Percentiles rank a stretch among this genome's conserved stretches.
These are phyloP conservation scores for Hofmannophila pseudospretella DNA, from an alignment of 2,888 invertebrate species.

Conservation along the genomic window DNA sequence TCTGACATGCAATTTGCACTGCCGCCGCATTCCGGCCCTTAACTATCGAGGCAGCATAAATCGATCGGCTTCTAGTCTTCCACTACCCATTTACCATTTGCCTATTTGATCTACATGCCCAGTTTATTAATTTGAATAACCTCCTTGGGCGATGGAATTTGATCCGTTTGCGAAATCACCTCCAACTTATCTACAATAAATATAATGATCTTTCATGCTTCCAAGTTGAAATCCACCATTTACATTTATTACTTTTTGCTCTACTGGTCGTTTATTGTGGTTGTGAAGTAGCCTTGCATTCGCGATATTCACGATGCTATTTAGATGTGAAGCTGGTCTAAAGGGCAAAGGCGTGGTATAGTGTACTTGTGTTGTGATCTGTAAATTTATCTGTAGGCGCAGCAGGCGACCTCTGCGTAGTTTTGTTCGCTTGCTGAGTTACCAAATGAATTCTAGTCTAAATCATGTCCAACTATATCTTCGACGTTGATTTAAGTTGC, in stretches of 20 bases:
- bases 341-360: conserved; percentile 65
- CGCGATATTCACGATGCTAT: conserved; percentile 49
- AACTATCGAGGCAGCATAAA: conserved; percentile 44
- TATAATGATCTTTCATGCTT: no score
- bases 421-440: conserved; percentile 55
- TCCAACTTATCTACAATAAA: no score
- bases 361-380: conserved; percentile 22
- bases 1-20: conserved; percentile 49
- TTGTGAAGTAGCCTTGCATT: conserved; percentile 28
- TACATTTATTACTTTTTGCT: not conserved
- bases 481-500: not conserved
- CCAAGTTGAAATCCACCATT: not conserved
- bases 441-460: conserved; percentile 14
- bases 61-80: conserved; percentile 20
- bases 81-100: conserved; percentile 18
- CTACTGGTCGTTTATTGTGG: conserved; percentile 1
- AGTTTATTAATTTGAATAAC: conserved; percentile 28
- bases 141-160: conserved; percentile 30
- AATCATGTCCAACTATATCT: not conserved
- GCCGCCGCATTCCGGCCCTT: conserved; percentile 50
- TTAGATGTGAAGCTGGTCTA: conserved; percentile 61
- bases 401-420: conserved; percentile 69
- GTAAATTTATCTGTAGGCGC: conserved; percentile 67
- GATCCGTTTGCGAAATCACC: conserved; percentile 19
- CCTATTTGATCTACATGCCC: conserved; percentile 29